Conservation (phyloP, 2,888 invertebrate species). For the Lepidochrysops patricia region DNA sequence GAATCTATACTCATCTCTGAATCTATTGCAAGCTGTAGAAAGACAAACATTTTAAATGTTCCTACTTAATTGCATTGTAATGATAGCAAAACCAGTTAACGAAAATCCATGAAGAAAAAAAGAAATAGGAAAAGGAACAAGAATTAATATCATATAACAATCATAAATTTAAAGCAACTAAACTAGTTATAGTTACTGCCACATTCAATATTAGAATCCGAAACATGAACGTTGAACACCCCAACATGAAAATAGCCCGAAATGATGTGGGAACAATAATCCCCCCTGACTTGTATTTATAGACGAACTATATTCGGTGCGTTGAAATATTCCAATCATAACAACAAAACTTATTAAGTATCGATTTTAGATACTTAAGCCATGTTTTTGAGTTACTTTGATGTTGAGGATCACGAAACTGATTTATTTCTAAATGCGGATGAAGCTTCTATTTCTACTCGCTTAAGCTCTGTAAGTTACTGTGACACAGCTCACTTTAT, state of each 20-base stretch:
- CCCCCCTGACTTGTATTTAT: constrained; percentile 28
- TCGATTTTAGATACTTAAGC: constrained; percentile 32
- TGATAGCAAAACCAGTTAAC: too few relatives aligned
- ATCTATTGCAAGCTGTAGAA: too few relatives aligned
- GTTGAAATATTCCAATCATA: constrained; percentile 48
- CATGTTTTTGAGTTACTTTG: constrained; percentile 17
- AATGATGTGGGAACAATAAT: constrained; percentile 22
- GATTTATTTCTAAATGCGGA: not conserved
- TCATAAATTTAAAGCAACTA: too few relatives aligned
- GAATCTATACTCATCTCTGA: too few relatives aligned
- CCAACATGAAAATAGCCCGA: constrained; percentile 13
- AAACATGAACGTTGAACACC: not conserved
- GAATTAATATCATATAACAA: too few relatives aligned
- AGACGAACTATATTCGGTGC: constrained; percentile 26
- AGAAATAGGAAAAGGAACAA: too few relatives aligned
- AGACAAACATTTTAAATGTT: too few relatives aligned
- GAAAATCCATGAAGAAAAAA: too few relatives aligned
- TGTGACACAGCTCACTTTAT: not conserved
- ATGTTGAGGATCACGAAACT: not conserved
- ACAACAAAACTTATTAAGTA: constrained; percentile 42
- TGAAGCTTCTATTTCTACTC: not conserved
- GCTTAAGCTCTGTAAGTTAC: not conserved
- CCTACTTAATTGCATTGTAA: too few relatives aligned
- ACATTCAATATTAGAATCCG: not conserved
- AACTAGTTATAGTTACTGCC: too few relatives aligned